These are phyloP conservation scores for Teinopalpus imperialis DNA, from an alignment of 2,888 invertebrate genomes.

Conservation along the genomic window DNA sequence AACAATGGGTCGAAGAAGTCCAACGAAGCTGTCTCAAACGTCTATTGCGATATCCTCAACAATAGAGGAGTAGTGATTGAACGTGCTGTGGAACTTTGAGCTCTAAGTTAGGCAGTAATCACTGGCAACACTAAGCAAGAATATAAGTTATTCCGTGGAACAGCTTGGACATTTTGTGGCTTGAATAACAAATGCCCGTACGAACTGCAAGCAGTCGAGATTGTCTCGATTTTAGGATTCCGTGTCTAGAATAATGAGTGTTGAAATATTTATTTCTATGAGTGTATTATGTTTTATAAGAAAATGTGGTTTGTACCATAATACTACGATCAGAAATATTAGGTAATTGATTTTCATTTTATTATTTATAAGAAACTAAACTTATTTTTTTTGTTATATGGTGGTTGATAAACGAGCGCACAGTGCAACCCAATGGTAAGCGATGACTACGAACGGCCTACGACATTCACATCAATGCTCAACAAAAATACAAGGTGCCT, in stretches of 20 bases:
- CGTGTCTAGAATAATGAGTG: constrained; percentile 9
- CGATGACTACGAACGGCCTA: no score
- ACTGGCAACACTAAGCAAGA: neutral
- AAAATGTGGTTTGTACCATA: no score
- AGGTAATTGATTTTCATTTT: no score
- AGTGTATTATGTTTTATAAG: no score
- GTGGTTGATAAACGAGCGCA: no score
- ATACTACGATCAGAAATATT: no score
- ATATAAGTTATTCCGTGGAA: constrained; percentile 11
- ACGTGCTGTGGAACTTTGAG: constrained; percentile 3
- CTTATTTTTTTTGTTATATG: no score
- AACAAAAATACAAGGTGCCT: no score
- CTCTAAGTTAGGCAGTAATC: neutral
- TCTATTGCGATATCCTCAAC: constrained; percentile 17
- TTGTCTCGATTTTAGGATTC: constrained; percentile 11
- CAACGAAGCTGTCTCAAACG: constrained; percentile 16
- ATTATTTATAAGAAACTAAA: no score
- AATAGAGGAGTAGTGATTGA: constrained; percentile 14
- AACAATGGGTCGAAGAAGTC: constrained; percentile 28
- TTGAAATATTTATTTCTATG: neutral
- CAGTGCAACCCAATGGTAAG: no score
- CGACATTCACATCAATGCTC: no score
- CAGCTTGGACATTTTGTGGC: constrained; percentile 10
- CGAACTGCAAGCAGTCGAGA: neutral
- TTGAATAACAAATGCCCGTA: constrained; percentile 12